phyloP scores from a whole-genome alignment of 2,888 invertebrate genomes.

The Lucinisca nassula region DNA sequence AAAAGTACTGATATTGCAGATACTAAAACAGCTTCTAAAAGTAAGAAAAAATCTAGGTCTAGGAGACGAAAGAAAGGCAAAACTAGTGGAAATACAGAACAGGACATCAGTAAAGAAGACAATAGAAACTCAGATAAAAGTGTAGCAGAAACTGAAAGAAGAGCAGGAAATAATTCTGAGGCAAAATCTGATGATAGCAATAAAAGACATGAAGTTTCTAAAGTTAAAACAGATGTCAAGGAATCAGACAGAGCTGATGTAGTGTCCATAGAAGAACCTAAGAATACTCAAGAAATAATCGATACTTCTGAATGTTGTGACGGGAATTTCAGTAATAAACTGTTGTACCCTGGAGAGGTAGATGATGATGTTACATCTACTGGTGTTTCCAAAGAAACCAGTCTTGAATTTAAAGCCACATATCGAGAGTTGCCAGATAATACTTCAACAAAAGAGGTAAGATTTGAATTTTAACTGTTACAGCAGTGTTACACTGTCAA shows the following conservation, averaged over 20 bases:
- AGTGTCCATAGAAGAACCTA: neutral
- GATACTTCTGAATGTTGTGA: neutral
- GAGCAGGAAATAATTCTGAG: neutral
- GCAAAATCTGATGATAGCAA: neutral
- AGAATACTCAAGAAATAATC: neutral
- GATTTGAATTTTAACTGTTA: too few species aligned
- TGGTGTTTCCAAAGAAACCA: constrained; percentile 28
- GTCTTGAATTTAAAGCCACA: constrained; percentile 67
- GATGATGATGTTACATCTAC: constrained; percentile 53
- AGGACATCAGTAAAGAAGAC: constrained; percentile 24
- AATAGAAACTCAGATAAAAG: neutral
- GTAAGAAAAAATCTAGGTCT: neutral
- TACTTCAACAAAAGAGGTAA: too few species aligned
- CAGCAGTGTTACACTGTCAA: too few species aligned
- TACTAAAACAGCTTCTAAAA: neutral
- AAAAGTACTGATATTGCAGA: neutral
- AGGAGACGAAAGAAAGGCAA: constrained; percentile 6
- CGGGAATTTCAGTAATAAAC: neutral
- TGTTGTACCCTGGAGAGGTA: constrained; percentile 74
- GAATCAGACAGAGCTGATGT: neutral
- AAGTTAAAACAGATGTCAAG: neutral
- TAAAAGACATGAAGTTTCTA: neutral
- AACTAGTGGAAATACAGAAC: constrained; percentile 35
- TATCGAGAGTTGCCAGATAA: constrained; percentile 30
- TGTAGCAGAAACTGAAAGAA: neutral